Percentiles rank a stretch among this genome's conserved stretches.
Conservation (phyloP, 2,888 invertebrate genomes). For the Hirtodrosophila alboralis region DNA sequence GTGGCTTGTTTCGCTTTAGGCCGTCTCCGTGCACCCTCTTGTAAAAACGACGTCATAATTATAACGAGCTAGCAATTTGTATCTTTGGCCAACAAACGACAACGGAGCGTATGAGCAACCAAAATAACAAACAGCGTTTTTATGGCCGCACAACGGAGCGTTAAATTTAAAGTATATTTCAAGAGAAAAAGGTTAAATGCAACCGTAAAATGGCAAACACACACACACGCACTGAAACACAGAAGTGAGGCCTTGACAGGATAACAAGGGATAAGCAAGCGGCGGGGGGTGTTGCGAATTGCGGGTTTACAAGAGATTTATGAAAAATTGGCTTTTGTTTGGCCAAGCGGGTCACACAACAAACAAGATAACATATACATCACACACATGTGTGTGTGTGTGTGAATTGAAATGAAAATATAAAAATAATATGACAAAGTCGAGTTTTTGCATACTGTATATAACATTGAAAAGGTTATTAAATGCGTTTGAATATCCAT, state of each 20-base stretch:
- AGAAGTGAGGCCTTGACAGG: conserved; percentile 14
- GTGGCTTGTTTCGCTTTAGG: background rate
- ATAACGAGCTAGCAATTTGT: conserved; percentile 75
- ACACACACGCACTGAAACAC: background rate
- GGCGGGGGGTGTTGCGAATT: conserved; percentile 5
- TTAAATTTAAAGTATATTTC: conserved; percentile 67
- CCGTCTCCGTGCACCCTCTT: conserved; percentile 18
- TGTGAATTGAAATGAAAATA: conserved; percentile 65
- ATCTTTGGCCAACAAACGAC: conserved; percentile 41
- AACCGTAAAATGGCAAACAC: conserved; percentile 62
- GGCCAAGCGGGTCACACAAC: conserved; percentile 57
- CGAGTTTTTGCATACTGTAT: conserved; percentile 13
- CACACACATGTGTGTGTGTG: conserved; percentile 2
- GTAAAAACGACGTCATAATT: conserved; percentile 73
- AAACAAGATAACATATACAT: conserved; percentile 64
- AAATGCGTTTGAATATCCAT: conserved; percentile 15
- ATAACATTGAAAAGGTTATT: conserved; percentile 5
- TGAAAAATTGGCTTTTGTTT: conserved; percentile 76
- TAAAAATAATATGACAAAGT: conserved; percentile 63
- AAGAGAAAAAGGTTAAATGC: conserved; percentile 72
- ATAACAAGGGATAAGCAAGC: conserved; percentile 35
- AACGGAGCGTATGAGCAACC: conserved; percentile 67
- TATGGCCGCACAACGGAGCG: conserved; percentile 62
- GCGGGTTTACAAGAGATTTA: conserved; percentile 62
- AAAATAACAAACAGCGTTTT: conserved; percentile 52